Percentiles rank a stretch among this genome's conserved stretches.
These are phyloP conservation scores for Sebastes miniatus DNA, from an alignment of 2,797 vertebrate species.

Conservation along the genomic window DNA sequence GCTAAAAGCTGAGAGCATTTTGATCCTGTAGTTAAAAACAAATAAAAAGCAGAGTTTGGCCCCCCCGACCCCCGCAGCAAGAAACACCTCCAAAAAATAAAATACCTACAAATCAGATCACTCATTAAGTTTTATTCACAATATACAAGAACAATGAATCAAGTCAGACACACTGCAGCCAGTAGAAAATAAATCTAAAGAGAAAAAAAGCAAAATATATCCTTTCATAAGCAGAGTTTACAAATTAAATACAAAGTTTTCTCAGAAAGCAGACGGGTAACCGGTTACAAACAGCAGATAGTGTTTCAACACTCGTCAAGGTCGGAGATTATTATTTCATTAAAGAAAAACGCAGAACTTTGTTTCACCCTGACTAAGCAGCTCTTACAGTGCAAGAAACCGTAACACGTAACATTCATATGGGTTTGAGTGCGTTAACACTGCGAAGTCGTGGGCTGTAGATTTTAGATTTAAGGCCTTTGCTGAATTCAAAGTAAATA, in stretches of 20 bases:
- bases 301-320: neutral
- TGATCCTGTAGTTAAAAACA: constrained; percentile 1
- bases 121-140: constrained; percentile 68
- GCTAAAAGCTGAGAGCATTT: neutral
- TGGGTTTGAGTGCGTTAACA: neutral
- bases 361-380: neutral
- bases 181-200: constrained; percentile 48
- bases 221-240: constrained; percentile 18
- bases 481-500: neutral
- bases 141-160: constrained; percentile 42
- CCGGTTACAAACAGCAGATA: neutral
- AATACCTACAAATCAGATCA: neutral
- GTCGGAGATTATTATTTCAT: neutral
- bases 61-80: neutral
- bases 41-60: constrained; percentile 16
- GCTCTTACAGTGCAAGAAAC: constrained; percentile 20
- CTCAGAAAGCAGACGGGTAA: constrained; percentile 14
- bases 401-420: constrained; percentile 39
- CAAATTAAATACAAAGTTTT: constrained; percentile 35
- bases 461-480: constrained; percentile 38
- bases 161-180: constrained; percentile 23
- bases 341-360: constrained; percentile 14
- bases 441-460: neutral
- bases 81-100: neutral
- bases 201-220: constrained; percentile 37